Evolutionary conservation across 2,888 invertebrate species (phyloP).

Genomic region (Seladonia tumulorum): DNA sequence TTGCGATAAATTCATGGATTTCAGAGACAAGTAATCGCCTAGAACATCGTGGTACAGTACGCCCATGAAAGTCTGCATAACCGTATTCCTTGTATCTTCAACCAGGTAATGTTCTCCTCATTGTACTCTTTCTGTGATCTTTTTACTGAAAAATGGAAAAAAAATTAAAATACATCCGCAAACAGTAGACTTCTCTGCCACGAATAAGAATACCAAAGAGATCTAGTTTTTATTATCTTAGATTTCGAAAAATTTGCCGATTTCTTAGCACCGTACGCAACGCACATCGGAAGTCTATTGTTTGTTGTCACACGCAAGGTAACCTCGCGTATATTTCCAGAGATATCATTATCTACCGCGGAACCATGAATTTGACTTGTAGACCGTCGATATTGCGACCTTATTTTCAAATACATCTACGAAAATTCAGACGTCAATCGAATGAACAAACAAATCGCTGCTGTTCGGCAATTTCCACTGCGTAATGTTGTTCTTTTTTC

Average conservation of each 20-base stretch:
- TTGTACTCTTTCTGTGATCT: background rate
- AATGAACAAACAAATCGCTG: background rate
- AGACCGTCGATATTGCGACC: background rate
- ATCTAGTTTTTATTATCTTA: background rate
- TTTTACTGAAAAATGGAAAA: background rate
- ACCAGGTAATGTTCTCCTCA: background rate
- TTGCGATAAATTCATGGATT: background rate
- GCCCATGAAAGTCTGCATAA: background rate
- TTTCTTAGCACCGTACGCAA: background rate
- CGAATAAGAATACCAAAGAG: background rate
- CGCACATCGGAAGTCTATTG: background rate
- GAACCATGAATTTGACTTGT: background rate
- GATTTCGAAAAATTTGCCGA: background rate
- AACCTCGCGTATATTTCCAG: background rate
- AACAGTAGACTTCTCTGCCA: background rate
- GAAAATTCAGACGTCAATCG: no score
- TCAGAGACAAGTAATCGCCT: background rate
- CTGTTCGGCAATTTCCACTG: background rate
- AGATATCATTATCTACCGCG: slow-evolving; percentile 5
- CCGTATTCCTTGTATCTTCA: background rate
- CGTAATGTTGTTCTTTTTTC: background rate
- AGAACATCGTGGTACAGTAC: background rate
- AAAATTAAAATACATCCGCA: background rate
- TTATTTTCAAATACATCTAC: background rate
- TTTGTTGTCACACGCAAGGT: background rate